Percentiles rank a stretch among this genome's conserved stretches.
phyloP scores from a whole-genome alignment of 2,888 invertebrate species.

The Sturmia bella region DNA sequence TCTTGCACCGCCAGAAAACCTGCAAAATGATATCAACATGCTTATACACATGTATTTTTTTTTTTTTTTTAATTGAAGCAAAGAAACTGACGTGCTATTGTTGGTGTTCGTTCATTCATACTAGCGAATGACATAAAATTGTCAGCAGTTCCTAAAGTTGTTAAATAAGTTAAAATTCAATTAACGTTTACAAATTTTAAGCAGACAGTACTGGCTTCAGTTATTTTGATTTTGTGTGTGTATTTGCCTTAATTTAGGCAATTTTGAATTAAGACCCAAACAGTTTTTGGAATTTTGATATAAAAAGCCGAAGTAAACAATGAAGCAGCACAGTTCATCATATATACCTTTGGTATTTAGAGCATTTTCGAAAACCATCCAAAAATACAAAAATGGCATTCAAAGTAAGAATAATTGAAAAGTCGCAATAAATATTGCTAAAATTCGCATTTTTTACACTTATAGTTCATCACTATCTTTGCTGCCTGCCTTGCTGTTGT shows the following conservation, averaged over 20 bases:
- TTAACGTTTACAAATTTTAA: conserved; percentile 63
- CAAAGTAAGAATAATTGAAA: conserved; percentile 77
- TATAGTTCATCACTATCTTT: conserved; percentile 78
- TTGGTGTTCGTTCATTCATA: not conserved
- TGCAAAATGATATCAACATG: not conserved
- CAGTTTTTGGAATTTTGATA: conserved; percentile 65
- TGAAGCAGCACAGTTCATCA: conserved; percentile 78
- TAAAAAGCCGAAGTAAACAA: conserved; percentile 74
- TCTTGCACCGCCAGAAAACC: conserved; percentile 20
- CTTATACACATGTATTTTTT: not conserved
- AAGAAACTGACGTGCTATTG: conserved; percentile 4
- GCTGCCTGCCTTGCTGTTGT: conserved; percentile 78
- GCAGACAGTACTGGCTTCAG: conserved; percentile 60
- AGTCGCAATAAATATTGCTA: conserved; percentile 13
- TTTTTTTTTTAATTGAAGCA: conserved; percentile 1
- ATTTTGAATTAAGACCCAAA: conserved; percentile 25
- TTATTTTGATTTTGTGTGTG: conserved; percentile 1
- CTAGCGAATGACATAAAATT: not conserved
- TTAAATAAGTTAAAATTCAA: conserved; percentile 66
- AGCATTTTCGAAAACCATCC: conserved; percentile 74
- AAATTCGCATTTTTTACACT: conserved; percentile 30
- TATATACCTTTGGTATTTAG: conserved; percentile 78
- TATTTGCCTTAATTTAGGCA: conserved; percentile 71
- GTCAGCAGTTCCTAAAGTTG: conserved; percentile 7
- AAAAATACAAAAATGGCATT: conserved; percentile 77